Percentiles rank a stretch among this genome's conserved stretches.
These are phyloP conservation scores for Amorpha juglandis DNA, from an alignment of 2,888 invertebrate genomes.

Conservation along the genomic window DNA sequence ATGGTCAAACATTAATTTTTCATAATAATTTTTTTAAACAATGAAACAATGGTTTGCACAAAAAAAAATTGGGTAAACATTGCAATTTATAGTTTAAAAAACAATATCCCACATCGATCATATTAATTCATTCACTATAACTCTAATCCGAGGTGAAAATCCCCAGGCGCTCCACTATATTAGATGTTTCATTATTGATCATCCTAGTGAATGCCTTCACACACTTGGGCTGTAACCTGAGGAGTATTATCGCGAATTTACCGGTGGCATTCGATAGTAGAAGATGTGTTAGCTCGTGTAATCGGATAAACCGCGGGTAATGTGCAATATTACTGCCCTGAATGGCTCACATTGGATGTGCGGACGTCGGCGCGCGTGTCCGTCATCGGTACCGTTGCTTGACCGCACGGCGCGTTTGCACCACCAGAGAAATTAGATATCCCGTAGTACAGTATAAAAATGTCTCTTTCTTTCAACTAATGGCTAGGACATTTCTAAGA, in stretches of 20 bases:
- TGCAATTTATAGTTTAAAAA: too few relatives aligned
- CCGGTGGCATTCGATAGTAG: slow-evolving; percentile 28
- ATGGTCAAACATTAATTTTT: too few relatives aligned
- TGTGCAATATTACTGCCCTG: slow-evolving; percentile 26
- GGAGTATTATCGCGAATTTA: slow-evolving; percentile 15
- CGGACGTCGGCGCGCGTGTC: slow-evolving; percentile 31
- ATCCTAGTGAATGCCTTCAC: not conserved
- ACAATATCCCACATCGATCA: too few relatives aligned
- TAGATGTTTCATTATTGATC: slow-evolving; percentile 5
- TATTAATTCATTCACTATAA: too few relatives aligned
- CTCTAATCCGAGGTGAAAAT: too few relatives aligned
- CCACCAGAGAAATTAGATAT: slow-evolving; percentile 4
- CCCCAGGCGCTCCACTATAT: too few relatives aligned
- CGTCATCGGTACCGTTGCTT: slow-evolving; percentile 48
- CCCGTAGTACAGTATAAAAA: not conserved
- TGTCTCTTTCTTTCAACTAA: not conserved
- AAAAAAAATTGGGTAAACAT: too few relatives aligned
- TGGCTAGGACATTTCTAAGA: slow-evolving; percentile 9
- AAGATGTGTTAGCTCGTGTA: slow-evolving; percentile 30
- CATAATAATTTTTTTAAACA: too few relatives aligned
- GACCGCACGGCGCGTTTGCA: slow-evolving; percentile 40
- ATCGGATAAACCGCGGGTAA: slow-evolving; percentile 35
- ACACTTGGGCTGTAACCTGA: not conserved
- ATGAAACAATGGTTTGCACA: too few relatives aligned
- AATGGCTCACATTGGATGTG: slow-evolving; percentile 24